Evolutionary conservation across 2,888 invertebrate species (phyloP), one percentile per base, ranked within the genome.

Genomic region (Pseudococcus longispinus): DNA sequence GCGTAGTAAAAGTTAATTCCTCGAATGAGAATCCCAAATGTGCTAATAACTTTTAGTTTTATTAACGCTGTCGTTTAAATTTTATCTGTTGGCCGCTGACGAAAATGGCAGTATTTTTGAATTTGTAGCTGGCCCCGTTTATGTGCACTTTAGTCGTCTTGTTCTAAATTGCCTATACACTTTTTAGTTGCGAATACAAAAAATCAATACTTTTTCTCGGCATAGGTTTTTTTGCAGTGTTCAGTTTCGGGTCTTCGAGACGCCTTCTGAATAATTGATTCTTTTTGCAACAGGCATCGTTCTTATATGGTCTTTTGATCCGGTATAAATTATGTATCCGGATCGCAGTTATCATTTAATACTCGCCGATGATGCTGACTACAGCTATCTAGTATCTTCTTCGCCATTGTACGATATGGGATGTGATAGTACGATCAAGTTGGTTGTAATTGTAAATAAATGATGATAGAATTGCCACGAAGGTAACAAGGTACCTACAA

Each of bases 211-310:
- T 70, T 85, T 84, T 85, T 85, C 85, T 65, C 84, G 60, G 55
- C 32, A 42, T 70, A 11, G 70, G 70, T n/a, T 85, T 70, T 74
- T 80, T 85, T 23, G 65, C 60, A 23, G 74, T 84, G 37, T 84
- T 60, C 37, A 18, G 51, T 84, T 70, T 70, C 85, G 85, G 42
- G 85, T 70, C 85, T 85, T 42, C 18, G 70, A 70, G 85, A 85
- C 85, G 85, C 85, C 85, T 65, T 42, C 23, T 85, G 85, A 85
- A 85, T 85, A 85, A 85, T 85, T 85, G 85, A 85, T 85, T 74
- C 18, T 84, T 84, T 70, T 85, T 85, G 85, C 85, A 85, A 85
- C 85, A 85, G 85, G 85, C 85, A 70, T 65, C 1, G 26, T 29
- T 80, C 37, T 32, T 29, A 42, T n/a, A 4, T 11, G 37, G 37